phyloP scores from a whole-genome alignment of 2,797 vertebrate species.

The Darevskia nairensis region DNA sequence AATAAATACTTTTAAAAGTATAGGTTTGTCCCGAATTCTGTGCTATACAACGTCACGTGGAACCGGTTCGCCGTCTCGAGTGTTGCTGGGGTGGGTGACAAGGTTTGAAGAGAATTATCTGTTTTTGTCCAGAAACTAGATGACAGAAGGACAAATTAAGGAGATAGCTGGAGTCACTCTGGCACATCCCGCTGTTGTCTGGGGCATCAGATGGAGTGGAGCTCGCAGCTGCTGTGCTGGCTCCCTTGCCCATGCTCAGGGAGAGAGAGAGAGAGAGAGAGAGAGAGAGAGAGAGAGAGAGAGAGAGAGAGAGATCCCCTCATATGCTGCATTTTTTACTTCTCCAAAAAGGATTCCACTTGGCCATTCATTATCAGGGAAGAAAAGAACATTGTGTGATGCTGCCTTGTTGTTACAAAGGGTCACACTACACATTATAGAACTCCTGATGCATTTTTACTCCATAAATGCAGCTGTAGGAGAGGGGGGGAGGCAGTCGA shows the following conservation, averaged over 20 bases:
- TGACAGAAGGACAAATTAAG: slow-evolving; percentile 6
- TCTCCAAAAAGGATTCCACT: slow-evolving; percentile 17
- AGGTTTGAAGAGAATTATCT: neutral
- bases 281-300: no score
- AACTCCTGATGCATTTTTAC: no score
- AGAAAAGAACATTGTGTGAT: neutral
- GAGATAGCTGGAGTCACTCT: rapidly evolving
- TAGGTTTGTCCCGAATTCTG: neutral
- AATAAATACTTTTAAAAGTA: no score
- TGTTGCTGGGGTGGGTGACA: neutral
- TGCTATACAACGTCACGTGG: no score
- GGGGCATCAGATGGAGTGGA: neutral
- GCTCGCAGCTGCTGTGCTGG: slow-evolving; percentile 6
- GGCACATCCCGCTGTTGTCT: neutral
- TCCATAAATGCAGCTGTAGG: no score
- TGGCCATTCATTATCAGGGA: slow-evolving; percentile 28
- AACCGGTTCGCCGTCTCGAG: neutral
- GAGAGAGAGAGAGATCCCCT: neutral
- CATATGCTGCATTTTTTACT: neutral
- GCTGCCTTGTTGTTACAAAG: neutral
- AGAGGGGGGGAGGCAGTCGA: no score
- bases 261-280: neutral
- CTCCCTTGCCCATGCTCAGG: rapidly evolving
- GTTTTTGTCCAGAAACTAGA: neutral
- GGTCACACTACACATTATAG: neutral